Evolutionary conservation across 2,113 vertebrate species (phyloP), one percentile per base, ranked within the genome.

Genomic region (Microtus pennsylvanicus): DNA sequence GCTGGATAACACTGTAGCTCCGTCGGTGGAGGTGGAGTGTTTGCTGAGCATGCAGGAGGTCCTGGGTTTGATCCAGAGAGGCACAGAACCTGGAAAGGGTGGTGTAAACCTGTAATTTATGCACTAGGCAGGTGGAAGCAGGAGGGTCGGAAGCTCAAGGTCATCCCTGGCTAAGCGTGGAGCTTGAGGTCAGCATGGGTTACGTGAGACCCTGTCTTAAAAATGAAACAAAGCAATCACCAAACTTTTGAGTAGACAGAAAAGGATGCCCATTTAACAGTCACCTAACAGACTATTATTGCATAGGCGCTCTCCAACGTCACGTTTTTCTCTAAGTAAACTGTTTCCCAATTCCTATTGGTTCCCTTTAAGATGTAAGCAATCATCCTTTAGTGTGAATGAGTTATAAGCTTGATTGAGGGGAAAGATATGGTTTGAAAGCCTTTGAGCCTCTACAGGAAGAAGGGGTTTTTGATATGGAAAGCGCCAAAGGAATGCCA

Each of bases 341-440:
- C 63, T n/a, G 58, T 75, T 33, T 10, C 35, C 35, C 80, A 69
- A 35, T 96, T 93, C 55, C 63, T 33, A 58, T 10, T 83, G 92
- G 70, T 70, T 76, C 50, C 65, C 55, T 92, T 94, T 97, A 94
- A 89, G 89, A 96, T 52, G 63, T 80, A 97, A 95, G 92, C 91
- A 92, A 70, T 95, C 94, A 96, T 90, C 93, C 90, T 94, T 96
- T 92, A 93, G 96, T 94, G 69, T 95, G 94, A 97, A 78, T 83
- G 90, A 96, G 52, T 92, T 55, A 52, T 52, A 76, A 95, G 85
- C 89, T 3, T 80, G 89, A 95, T 87, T 89, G 61, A 94, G 86
- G 75, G 63, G 83, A 92, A 90, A 88, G 83, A 88, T 50, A n/a
- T 74, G 65, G 69, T 90, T 80, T 78, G 92, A 96, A 90, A 91